Conservation (phyloP, 2,113 vertebrate species). For the Semicossyphus pulcher region DNA sequence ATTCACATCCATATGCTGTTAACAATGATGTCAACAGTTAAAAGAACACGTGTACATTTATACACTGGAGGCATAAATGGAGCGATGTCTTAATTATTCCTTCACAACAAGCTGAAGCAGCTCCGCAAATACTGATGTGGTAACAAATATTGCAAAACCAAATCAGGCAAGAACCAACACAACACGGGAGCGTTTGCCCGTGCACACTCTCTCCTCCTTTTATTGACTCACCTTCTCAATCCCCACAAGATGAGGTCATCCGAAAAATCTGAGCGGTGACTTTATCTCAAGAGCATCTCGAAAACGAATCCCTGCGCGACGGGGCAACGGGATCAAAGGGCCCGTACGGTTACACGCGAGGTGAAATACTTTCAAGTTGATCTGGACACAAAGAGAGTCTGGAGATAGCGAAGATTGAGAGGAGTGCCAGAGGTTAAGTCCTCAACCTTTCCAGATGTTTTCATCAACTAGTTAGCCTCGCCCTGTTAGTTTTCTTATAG, state of each 20-base stretch:
- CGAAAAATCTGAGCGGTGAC: conserved; percentile 25
- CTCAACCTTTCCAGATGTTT: conserved; percentile 44
- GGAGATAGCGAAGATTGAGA: conserved; percentile 50
- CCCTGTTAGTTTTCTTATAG: not conserved
- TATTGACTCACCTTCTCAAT: conserved; percentile 52
- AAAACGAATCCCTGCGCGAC: conserved; percentile 52
- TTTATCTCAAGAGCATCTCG: conserved; percentile 48
- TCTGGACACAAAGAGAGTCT: conserved; percentile 31
- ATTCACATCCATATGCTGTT: conserved; percentile 30
- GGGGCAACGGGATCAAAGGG: conserved; percentile 50
- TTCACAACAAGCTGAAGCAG: conserved; percentile 49
- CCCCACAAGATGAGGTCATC: conserved; percentile 54
- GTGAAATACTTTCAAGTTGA: conserved; percentile 43
- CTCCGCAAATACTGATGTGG: conserved; percentile 31
- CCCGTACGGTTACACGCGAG: conserved; percentile 14
- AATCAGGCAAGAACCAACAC: conserved; percentile 50
- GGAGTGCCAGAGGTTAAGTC: conserved; percentile 16
- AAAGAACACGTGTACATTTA: not conserved
- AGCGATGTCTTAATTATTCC: conserved; percentile 12
- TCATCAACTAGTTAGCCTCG: not conserved
- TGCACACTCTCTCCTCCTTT: not conserved
- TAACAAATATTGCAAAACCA: conserved; percentile 37
- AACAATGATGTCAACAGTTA: conserved; percentile 16
- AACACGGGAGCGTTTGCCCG: too few relatives aligned
- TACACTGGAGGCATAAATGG: not conserved